Evolutionary conservation across 2,113 vertebrate species (phyloP), one percentile per base, ranked within the genome.

Genomic region (Oceanites oceanicus): DNA sequence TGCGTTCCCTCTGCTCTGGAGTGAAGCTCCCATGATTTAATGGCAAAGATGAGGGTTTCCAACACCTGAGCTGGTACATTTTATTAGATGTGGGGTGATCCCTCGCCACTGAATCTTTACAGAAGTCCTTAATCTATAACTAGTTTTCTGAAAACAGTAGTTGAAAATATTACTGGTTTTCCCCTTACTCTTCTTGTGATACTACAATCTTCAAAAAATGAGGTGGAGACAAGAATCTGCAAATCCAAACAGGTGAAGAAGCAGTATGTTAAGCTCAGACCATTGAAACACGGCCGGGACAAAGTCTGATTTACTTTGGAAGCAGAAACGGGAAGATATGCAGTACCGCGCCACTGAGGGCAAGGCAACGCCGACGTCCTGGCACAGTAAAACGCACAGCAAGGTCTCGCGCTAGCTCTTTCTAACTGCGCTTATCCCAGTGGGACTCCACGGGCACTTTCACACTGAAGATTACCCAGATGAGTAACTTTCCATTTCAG

Each of bases 221-320:
- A 89, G 56, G 38, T 25, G 23, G 55, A 78, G 66, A 87, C 10
- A 52, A 70, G 65, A 63, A 67, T 27, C 70, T 72, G 52, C 62
- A 36, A 36, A 74, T 23, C 8, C 18, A 56, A 61, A 53, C 25
- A 52, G 29, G 32, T 25, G 63, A 75, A 72, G 52, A 27, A 55
- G 70, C 27, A 76, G 1, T 40, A 86, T 27, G 25, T 65, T 50
- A 53, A 32, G 36, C 27, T 59, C 56, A 45, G 32, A 38, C 13
- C 32, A 56, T 3, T 15, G 40, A 49, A 59, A 40, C 25, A 7
- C 0, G 4, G 42, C 29, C 2, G 0, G 45, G 27, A 44, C 25
- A 32, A 38, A 45, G 55, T 23, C 56, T 53, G 74, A 22, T 53
- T 32, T 42, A 27, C 55, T 27, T 11, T 36, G 68, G 62, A 34